Evolutionary conservation across 2,113 vertebrate species (phyloP), one percentile per base, ranked within the genome.

Genomic region (Xenopus borealis): DNA sequence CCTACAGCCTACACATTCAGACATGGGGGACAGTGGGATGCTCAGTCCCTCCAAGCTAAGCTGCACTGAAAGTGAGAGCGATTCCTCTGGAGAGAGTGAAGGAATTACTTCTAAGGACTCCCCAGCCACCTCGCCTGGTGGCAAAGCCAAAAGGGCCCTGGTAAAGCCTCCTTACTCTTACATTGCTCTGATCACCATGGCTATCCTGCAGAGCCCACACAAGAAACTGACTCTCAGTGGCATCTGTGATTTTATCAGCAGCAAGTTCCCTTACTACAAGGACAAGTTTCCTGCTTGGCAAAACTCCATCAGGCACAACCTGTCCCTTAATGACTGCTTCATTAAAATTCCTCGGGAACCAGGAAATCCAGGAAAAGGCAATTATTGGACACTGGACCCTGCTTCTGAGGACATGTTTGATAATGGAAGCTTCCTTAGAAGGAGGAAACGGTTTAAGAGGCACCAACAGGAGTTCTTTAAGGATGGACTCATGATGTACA

Each of bases 261-360:
- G 89, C 83, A 94, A 93, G 84, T 97, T 96, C 55, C 92, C 92
- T 1, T 96, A 95, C 80, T 97, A 96, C 85, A 84, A 87, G 72
- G 90, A 90, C 78, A 94, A 92, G 85, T 95, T 94, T 79, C 94
- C 95, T 0, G 94, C 95, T 9, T 98, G 96, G 96, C 95, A 96
- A 84, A 98, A 95, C 90, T 96, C 94, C 83, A 96, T 98, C 86
- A 89, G 96, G 13, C 95, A 98, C 91, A 98, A 98, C 87, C 89
- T 98, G 10, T 96, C 95, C 1, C 95, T 98, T 65, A 98, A 98
- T 77, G 95, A 98, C 89, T 98, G 97, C 78, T 99, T 98, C 83
- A 91, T 98, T 80, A 98, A 98, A 87, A 94, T 96, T 70, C 95
- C 97, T 13, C 89, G 96, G 71, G 94, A 96, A n/a, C 95, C 96